Evolutionary conservation across 2,113 vertebrate genomes (phyloP).

Genomic region (Panthera uncia): DNA sequence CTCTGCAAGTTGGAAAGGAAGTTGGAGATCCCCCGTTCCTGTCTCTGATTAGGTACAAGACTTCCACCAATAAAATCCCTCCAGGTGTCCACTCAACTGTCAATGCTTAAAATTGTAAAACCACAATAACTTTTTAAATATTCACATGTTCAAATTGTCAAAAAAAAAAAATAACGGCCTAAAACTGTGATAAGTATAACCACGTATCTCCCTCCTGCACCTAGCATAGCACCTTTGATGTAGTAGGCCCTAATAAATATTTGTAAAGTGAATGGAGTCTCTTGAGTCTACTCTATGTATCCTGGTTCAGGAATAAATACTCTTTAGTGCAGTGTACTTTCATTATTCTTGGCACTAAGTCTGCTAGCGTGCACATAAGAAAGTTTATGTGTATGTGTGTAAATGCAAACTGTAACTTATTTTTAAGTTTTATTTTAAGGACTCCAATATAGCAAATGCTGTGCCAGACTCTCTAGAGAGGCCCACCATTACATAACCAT

Average conservation of each 20-base stretch:
- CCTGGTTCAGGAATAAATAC: background rate
- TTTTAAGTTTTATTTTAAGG: constrained; percentile 13
- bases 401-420: constrained; percentile 5
- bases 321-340: background rate
- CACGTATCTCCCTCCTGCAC: background rate
- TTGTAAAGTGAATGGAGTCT: background rate
- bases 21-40: background rate
- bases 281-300: background rate
- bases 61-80: background rate
- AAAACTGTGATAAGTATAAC: background rate
- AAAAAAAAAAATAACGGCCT: background rate
- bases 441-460: background rate
- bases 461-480: background rate
- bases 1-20: background rate
- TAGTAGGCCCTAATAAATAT: background rate
- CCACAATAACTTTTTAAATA: background rate
- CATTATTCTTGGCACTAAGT: background rate
- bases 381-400: background rate
- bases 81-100: background rate
- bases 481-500: background rate
- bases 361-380: background rate
- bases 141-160: background rate
- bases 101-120: background rate
- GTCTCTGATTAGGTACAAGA: background rate
- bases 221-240: background rate